Percentiles rank a stretch among this genome's conserved stretches.
Conservation (phyloP, 2,113 vertebrate genomes). For the Monarcha castaneiventris region DNA sequence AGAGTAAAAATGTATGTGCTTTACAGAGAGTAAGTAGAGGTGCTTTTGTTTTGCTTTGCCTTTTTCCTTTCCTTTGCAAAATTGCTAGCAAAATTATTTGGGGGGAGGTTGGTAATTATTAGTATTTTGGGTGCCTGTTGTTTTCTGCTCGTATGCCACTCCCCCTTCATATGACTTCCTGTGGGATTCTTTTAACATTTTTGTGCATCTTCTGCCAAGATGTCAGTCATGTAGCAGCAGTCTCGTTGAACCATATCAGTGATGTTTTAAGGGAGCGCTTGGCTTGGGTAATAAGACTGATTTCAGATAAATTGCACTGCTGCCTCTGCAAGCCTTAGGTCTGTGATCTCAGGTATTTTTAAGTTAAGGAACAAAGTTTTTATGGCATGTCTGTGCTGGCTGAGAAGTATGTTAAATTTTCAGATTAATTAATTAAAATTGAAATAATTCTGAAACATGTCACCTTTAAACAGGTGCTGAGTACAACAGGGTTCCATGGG, state of each 20-base stretch:
- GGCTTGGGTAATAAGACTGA: conserved; percentile 52
- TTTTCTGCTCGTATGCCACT: conserved; percentile 70
- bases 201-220: conserved; percentile 73
- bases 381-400: conserved; percentile 43
- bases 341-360: conserved; percentile 55
- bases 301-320: conserved; percentile 56
- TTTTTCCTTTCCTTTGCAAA: conserved; percentile 12
- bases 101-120: conserved; percentile 30
- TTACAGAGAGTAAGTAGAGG: conserved; percentile 22
- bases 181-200: conserved; percentile 78
- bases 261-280: conserved; percentile 61
- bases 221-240: conserved; percentile 68
- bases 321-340: conserved; percentile 37
- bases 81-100: conserved; percentile 33
- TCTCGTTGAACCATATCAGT: conserved; percentile 21
- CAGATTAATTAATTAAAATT: conserved; percentile 14
- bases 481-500: background rate
- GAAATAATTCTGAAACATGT: background rate
- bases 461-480: conserved; percentile 19
- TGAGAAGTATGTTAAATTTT: conserved; percentile 15
- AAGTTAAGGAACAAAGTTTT: conserved; percentile 71
- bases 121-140: conserved; percentile 64
- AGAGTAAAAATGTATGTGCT: conserved; percentile 52
- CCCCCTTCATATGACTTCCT: conserved; percentile 78
- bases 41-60: conserved; percentile 41